Conservation (phyloP, 2,888 invertebrate species). For the Criorhina ranunculi region DNA sequence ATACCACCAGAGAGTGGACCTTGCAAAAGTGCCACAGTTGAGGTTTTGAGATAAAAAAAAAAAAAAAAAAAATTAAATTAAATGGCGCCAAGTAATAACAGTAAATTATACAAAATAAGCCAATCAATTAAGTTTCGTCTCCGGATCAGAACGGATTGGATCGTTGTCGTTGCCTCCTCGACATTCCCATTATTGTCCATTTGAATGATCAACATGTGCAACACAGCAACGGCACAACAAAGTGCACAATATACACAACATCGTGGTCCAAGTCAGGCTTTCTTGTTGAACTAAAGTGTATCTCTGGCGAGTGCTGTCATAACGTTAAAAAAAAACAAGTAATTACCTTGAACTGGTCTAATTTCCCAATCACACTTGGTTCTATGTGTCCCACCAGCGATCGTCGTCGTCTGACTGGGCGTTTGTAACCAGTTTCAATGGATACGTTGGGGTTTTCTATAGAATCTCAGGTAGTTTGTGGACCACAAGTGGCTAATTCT, state of each 20-base stretch:
- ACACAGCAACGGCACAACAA: neutral
- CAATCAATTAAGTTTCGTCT: conserved; percentile 76
- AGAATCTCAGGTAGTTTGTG: conserved; percentile 44
- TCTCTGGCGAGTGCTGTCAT: conserved; percentile 50
- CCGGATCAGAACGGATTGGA: conserved; percentile 28
- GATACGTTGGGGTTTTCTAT: conserved; percentile 35
- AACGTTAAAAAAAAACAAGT: conserved; percentile 26
- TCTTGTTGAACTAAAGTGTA: conserved; percentile 10
- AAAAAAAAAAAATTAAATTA: too few relatives aligned
- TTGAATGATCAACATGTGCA: conserved; percentile 57
- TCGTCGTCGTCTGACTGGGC: conserved; percentile 47
- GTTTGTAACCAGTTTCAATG: conserved; percentile 64
- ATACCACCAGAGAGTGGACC: neutral
- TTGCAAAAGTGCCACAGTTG: conserved; percentile 3
- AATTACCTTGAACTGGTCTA: conserved; percentile 77
- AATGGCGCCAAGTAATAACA: conserved; percentile 77
- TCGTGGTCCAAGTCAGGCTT: conserved; percentile 8
- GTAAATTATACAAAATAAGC: conserved; percentile 76
- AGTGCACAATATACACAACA: conserved; percentile 9
- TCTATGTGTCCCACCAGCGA: conserved; percentile 15
- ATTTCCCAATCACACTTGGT: conserved; percentile 74
- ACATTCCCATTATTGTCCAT: conserved; percentile 63
- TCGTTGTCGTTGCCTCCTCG: conserved; percentile 24
- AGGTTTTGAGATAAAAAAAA: conserved; percentile 45
- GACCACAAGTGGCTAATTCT: conserved; percentile 26